Conservation (phyloP, 1,140 invertebrate species). For the Argopecten irradians region DNA sequence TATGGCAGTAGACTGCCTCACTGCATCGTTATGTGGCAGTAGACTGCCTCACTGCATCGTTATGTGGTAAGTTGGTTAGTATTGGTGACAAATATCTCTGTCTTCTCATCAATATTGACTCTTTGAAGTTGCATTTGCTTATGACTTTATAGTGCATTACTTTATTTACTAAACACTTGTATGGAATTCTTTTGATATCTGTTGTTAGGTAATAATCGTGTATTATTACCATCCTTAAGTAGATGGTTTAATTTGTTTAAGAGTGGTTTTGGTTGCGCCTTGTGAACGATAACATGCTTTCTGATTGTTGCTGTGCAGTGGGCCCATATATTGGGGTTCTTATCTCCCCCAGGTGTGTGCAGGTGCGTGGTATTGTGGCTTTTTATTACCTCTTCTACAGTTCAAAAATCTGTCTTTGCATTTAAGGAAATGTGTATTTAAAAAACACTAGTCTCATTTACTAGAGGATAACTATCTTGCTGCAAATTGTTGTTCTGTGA, state of each 20-base stretch:
- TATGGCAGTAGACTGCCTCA: neutral
- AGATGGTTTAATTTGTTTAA: neutral
- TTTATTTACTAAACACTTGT: too few species aligned
- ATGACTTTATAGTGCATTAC: neutral
- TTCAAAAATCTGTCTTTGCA: too few species aligned
- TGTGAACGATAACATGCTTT: neutral
- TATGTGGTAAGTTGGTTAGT: neutral
- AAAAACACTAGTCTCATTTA: too few species aligned
- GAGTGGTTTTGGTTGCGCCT: neutral
- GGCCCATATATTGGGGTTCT: neutral
- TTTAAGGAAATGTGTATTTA: too few species aligned
- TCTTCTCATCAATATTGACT: neutral
- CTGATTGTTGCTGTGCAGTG: neutral
- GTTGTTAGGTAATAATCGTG: too few species aligned
- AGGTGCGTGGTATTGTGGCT: neutral
- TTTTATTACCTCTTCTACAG: too few species aligned
- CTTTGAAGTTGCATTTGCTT: neutral
- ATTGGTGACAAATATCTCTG: neutral
- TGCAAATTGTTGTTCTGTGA: too few species aligned
- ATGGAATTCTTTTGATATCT: too few species aligned
- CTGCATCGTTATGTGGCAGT: neutral
- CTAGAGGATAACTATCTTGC: too few species aligned
- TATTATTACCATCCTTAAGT: neutral
- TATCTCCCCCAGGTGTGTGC: neutral
- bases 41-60: neutral